Evolutionary conservation across 2,888 invertebrate genomes (phyloP), one percentile per base, ranked within the genome.

Genomic region (Caenorhabditis macrosperma): DNA sequence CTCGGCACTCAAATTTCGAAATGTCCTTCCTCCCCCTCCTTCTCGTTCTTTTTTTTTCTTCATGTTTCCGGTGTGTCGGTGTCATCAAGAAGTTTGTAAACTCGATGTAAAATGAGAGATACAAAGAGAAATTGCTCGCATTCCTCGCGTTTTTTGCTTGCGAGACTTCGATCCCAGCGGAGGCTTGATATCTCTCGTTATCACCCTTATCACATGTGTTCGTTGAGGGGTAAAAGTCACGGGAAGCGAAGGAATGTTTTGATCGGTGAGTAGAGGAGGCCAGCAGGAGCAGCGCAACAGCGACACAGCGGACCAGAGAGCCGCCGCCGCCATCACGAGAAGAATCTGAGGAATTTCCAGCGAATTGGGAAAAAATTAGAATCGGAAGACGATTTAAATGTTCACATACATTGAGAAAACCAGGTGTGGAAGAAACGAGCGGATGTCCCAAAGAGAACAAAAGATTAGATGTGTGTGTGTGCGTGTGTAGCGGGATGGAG

Each of bases 151-250:
- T 46, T 46, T 46, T 46, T 46, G 46, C 46, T 46, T n/a, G n/a
- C n/a, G n/a, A n/a, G n/a, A n/a, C n/a, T n/a, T n/a, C n/a, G n/a
- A n/a, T n/a, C n/a, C n/a, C n/a, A n/a, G 17, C 4, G 5, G 4
- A 3, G 5, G n/a, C 46, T 17, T 5, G 46, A 17, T 46, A 46
- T 46, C 46, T 17, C 46, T 20, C 20, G 46, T n/a, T 35, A 68
- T 59, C 59, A 17, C 68, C 38, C 59, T 46, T 68, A 68, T 68
- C 57, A 67, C 67, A 59, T 59, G 67, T 67, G 67, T 67, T 59
- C 59, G 24, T 20, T 59, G 7, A 46, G 57, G 24, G 28, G 52
- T 41, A 38, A n/a, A n/a, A n/a, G n/a, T n/a, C n/a, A n/a, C n/a
- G n/a, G n/a, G n/a, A n/a, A n/a, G 41, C 54, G 41, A 54, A 54